Evolutionary conservation across 2,113 vertebrate genomes (phyloP).

Genomic region (Tichodroma muraria): DNA sequence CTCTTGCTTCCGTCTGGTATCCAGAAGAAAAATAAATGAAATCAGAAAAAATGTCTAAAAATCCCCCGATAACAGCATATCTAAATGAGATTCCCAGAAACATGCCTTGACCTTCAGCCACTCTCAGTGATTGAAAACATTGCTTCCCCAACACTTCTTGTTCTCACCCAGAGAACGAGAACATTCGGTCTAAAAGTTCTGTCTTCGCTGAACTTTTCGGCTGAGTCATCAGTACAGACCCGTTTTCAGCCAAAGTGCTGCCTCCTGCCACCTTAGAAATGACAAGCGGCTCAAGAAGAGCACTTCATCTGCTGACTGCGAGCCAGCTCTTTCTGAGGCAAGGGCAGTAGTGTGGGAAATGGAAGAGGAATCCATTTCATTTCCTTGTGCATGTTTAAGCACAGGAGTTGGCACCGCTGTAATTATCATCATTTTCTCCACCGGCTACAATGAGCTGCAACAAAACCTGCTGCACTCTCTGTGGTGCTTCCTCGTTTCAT

Average conservation of each 20-base stretch:
- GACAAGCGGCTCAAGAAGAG: background rate
- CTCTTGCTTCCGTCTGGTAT: background rate
- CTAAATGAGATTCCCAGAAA: conserved; percentile 10
- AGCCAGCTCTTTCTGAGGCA: background rate
- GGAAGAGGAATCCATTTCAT: background rate
- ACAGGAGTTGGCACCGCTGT: background rate
- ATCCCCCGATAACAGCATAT: background rate
- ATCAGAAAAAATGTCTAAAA: conserved; percentile 1
- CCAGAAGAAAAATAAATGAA: background rate
- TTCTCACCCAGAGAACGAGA: fast-evolving
- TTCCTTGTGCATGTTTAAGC: background rate
- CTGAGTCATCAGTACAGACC: background rate
- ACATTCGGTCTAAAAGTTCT: background rate
- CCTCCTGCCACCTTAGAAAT: background rate
- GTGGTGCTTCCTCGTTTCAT: background rate
- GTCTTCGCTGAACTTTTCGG: background rate
- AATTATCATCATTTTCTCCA: background rate
- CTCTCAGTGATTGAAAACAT: background rate
- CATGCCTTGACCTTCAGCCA: background rate
- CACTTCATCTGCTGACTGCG: background rate
- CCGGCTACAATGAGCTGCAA: background rate
- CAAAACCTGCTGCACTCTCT: background rate
- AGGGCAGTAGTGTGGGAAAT: background rate
- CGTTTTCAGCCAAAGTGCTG: background rate
- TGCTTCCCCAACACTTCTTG: background rate